Percentiles rank a stretch among this genome's conserved stretches.
Evolutionary conservation across 2,888 invertebrate genomes (phyloP).

Genomic region (Slavum lentiscoides): DNA sequence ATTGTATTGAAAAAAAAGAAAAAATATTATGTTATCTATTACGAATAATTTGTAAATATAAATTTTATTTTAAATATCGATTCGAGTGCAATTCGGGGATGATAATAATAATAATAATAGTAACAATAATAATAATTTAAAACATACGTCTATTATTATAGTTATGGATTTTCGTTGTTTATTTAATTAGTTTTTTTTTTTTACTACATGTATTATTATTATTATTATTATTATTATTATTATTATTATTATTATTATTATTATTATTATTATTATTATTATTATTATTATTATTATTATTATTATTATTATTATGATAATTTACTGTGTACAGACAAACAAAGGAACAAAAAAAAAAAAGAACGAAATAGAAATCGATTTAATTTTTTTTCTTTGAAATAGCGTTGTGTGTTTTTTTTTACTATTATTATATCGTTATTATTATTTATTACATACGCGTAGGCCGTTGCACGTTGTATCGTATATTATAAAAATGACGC

Average conservation of each 20-base stretch:
- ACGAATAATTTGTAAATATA: conserved; percentile 41
- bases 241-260: conserved; percentile 39
- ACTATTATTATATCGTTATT: too few relatives aligned
- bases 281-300: conserved; percentile 39
- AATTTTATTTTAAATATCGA: conserved; percentile 30
- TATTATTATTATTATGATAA: conserved; percentile 40
- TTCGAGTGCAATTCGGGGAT: conserved; percentile 47
- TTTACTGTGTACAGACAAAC: conserved; percentile 16
- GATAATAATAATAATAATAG: conserved; percentile 6
- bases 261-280: conserved; percentile 37
- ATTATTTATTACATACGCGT: too few relatives aligned
- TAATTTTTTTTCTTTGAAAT: conserved; percentile 30
- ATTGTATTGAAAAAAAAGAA: background rate
- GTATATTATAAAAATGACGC: too few relatives aligned
- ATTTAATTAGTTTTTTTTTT: conserved; percentile 46
- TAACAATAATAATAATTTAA: background rate
- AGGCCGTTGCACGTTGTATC: too few relatives aligned
- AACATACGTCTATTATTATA: conserved; percentile 32
- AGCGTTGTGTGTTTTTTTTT: background rate
- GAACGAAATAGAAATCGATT: conserved; percentile 34
- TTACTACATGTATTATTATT: conserved; percentile 30
- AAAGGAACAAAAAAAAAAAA: background rate
- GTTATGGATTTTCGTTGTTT: conserved; percentile 50
- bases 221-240: conserved; percentile 42
- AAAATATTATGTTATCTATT: conserved; percentile 31